Evolutionary conservation across 2,888 invertebrate genomes (phyloP).

Genomic region (Vandiemenella viatica): DNA sequence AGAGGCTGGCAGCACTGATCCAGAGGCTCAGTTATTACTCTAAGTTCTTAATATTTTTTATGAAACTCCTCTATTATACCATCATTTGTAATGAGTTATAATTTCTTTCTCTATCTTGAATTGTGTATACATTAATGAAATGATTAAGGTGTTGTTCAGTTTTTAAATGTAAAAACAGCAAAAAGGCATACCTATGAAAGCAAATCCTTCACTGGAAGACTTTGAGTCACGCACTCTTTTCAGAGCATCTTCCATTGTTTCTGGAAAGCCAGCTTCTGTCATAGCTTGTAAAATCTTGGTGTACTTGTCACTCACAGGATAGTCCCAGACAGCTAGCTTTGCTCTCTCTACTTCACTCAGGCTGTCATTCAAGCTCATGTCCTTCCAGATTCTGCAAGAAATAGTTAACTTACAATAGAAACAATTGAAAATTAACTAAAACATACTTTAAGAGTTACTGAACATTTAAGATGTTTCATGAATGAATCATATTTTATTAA

Average conservation of each 20-base stretch:
- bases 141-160: background rate
- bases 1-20: too few relatives aligned
- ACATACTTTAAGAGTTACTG: background rate
- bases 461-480: too few relatives aligned
- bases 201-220: constrained; percentile 71
- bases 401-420: too few relatives aligned
- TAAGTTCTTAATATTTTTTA: too few relatives aligned
- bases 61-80: too few relatives aligned
- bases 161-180: background rate
- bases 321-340: constrained; percentile 95
- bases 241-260: constrained; percentile 63
- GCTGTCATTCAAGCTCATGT: constrained; percentile 91
- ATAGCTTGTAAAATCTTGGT: constrained; percentile 98
- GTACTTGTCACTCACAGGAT: constrained; percentile 95
- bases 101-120: background rate
- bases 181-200: constrained; percentile 53
- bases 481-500: too few relatives aligned
- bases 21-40: too few relatives aligned
- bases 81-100: too few relatives aligned
- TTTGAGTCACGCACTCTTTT: constrained; percentile 48
- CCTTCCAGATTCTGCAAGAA: constrained; percentile 82
- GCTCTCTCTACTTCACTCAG: constrained; percentile 78
- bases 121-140: background rate
- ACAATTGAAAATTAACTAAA: constrained; percentile 1
- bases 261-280: constrained; percentile 66